phyloP scores from a whole-genome alignment of 2,113 vertebrate genomes.

The Vulpes vulpes region DNA sequence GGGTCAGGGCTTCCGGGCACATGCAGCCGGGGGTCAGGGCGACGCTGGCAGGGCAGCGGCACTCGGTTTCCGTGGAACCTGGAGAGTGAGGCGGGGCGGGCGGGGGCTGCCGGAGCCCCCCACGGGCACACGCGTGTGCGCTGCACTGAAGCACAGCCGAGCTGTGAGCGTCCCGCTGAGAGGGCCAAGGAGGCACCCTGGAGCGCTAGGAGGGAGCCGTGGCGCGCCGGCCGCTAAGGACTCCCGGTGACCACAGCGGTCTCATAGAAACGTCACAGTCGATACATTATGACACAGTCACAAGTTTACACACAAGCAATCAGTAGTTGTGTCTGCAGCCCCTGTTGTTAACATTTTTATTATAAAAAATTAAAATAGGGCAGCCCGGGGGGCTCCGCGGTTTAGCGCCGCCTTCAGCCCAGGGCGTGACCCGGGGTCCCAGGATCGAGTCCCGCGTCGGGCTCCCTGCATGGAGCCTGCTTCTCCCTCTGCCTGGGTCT shows the following conservation, averaged over 20 bases:
- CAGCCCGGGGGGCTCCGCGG: too few relatives aligned
- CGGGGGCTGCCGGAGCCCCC: too few relatives aligned
- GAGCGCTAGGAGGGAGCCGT: too few relatives aligned
- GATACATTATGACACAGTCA: neutral
- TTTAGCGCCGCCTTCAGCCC: too few relatives aligned
- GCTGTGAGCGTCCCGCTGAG: neutral
- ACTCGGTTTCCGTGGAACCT: fast-evolving
- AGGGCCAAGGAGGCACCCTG: neutral
- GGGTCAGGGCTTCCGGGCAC: neutral
- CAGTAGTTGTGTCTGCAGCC: neutral
- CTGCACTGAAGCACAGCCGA: too few relatives aligned
- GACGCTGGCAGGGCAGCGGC: too few relatives aligned
- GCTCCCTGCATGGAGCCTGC: neutral
- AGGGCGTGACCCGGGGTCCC: too few relatives aligned
- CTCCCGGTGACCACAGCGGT: too few relatives aligned
- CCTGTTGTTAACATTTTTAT: neutral
- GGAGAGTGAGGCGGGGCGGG: neutral
- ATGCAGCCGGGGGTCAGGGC: neutral
- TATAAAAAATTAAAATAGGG: neutral
- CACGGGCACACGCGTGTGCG: too few relatives aligned
- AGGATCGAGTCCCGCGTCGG: neutral
- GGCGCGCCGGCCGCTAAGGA: too few relatives aligned
- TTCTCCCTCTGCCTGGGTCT: too few relatives aligned
- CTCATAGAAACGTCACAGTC: neutral
- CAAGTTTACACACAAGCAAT: neutral